phyloP scores from a whole-genome alignment of 2,797 vertebrate species.

The Lithobates sylvaticus region DNA sequence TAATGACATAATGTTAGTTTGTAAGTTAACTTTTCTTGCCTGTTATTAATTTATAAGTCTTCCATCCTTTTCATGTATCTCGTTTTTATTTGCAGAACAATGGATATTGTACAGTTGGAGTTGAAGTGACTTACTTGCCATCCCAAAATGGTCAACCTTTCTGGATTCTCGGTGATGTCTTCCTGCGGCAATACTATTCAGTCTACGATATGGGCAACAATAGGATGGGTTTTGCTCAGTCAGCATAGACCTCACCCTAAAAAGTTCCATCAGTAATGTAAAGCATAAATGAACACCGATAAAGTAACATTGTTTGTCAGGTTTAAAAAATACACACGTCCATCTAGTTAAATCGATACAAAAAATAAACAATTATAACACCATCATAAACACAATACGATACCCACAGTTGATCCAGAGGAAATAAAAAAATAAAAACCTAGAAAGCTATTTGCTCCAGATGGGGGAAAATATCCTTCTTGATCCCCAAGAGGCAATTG shows the following conservation, averaged over 20 bases:
- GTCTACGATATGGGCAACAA: conserved; percentile 76
- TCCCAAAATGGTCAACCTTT: conserved; percentile 73
- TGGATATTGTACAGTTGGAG: conserved; percentile 70
- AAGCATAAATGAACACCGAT: not conserved
- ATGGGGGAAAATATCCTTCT: too few relatives aligned
- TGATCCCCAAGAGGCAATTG: too few relatives aligned
- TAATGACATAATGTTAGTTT: not conserved
- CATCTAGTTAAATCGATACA: too few relatives aligned
- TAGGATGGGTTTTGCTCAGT: conserved; percentile 76
- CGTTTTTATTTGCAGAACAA: conserved; percentile 61
- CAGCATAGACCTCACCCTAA: conserved; percentile 64
- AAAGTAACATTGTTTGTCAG: too few relatives aligned
- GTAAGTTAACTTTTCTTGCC: not conserved
- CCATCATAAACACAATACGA: too few relatives aligned
- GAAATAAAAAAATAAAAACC: too few relatives aligned
- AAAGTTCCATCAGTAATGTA: not conserved
- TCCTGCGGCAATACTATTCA: conserved; percentile 82
- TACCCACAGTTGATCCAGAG: too few relatives aligned
- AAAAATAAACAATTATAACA: too few relatives aligned
- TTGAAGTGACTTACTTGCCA: conserved; percentile 76
- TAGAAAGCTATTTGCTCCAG: too few relatives aligned
- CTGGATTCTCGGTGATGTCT: conserved; percentile 83
- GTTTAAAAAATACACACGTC: too few relatives aligned
- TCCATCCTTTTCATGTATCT: not conserved
- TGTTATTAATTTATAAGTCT: not conserved